Evolutionary conservation across 2,797 vertebrate genomes (phyloP), one percentile per base, ranked within the genome.

Genomic region (Bucorvus abyssinicus): DNA sequence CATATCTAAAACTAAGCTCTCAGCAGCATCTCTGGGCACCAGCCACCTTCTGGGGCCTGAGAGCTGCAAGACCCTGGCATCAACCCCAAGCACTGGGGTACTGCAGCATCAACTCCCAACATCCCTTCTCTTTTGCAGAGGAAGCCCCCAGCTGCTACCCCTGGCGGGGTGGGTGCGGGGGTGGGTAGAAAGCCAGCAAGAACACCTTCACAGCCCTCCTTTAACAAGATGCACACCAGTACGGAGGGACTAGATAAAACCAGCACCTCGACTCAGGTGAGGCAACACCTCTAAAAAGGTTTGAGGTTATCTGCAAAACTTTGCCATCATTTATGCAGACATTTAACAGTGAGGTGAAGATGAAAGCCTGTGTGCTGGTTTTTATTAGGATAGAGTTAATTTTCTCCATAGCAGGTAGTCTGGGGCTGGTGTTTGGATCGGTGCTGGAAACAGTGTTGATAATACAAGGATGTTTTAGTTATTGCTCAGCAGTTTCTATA

Each of bases 201-300:
- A 16, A 23, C 0, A 44, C 14, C 7, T 52, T 49, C 4, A 2
- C 45, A 79, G 42, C 21, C 24, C 0, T 0, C 9, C 32, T 57
- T 40, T 45, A 34, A 13, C 0, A 2, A 55, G 47, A 27, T 13
- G 14, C 34, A 38, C 6, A 27, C 8, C 23, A 1, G 0, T 9
- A 27, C 3, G 4, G 20, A 57, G 22, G n/a, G 29, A 69, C 22
- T 18, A 45, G 7, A 1, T 32, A 30, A 11, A 5, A 42, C 22
- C 30, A 75, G 69, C 53, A 44, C 13, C 34, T 22, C 15, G 7
- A 32, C 13, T 22, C 19, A 42, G 14, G 9, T 27, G 9, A 82
- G 52, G 4, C 10, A 67, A 6, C 10, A 9, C 1, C 19, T 76
- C 55, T 55, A 22, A 57, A 69, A 68, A 52, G 5, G 19, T 32